Evolutionary conservation across 2,113 vertebrate species (phyloP).

Genomic region (Salvelinus sp.): DNA sequence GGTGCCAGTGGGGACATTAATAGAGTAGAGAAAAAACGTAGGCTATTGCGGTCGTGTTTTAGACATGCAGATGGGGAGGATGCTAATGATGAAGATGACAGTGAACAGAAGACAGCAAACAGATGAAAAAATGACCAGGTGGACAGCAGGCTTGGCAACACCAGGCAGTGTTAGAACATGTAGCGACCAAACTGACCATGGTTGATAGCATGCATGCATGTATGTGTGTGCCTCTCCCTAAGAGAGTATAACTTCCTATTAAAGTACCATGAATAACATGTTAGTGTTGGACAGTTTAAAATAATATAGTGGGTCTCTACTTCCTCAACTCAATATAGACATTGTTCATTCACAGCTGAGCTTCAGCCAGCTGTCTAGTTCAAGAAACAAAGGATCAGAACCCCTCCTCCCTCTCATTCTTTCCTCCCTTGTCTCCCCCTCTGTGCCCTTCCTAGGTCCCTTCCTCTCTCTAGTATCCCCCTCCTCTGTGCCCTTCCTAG

Average conservation of each 20-base stretch:
- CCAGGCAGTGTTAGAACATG: background rate
- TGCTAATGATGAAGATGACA: conserved; percentile 30
- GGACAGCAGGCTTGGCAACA: background rate
- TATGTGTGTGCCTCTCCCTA: background rate
- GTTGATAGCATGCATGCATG: background rate
- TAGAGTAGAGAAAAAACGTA: background rate
- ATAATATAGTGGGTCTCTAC: too few species aligned
- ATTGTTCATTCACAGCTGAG: too few species aligned
- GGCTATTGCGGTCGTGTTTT: background rate
- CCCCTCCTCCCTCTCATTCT: too few species aligned
- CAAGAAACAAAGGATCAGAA: too few species aligned
- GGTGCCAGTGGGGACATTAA: background rate
- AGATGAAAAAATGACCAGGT: background rate
- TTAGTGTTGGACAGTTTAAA: too few species aligned
- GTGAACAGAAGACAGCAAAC: conserved; percentile 26
- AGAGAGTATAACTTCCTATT: background rate
- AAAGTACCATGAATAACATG: too few species aligned
- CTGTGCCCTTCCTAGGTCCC: background rate
- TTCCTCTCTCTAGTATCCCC: background rate
- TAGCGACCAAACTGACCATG: background rate
- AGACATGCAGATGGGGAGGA: conserved; percentile 50
- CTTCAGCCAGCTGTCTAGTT: too few species aligned
- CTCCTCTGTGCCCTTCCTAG: conserved; percentile 1
- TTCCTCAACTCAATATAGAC: too few species aligned
- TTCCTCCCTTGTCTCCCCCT: background rate